Conservation (phyloP, 2,888 invertebrate genomes). For the Cephalotes varians region DNA sequence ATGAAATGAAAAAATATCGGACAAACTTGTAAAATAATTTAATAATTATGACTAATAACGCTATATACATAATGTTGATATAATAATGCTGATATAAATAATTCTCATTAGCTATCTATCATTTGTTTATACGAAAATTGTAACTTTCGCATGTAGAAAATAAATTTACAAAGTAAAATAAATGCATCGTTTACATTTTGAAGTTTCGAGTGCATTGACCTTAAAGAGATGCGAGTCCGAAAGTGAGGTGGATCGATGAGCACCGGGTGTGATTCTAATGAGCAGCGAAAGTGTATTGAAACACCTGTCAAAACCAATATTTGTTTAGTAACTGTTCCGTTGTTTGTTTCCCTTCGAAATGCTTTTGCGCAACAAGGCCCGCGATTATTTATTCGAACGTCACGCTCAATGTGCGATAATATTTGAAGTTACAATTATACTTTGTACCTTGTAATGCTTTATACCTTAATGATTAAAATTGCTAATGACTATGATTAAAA, state of each 20-base stretch:
- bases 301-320: slow-evolving; percentile 53
- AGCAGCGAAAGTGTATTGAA: slow-evolving; percentile 51
- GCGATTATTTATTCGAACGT: slow-evolving; percentile 18
- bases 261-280: slow-evolving; percentile 47
- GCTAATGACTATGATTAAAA: neutral
- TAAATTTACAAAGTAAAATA: neutral
- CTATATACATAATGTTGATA: too few relatives aligned
- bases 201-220: slow-evolving; percentile 25
- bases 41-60: slow-evolving; percentile 3
- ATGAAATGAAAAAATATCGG: neutral
- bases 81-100: neutral
- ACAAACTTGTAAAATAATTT: neutral
- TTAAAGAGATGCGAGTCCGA: slow-evolving; percentile 31
- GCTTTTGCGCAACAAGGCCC: slow-evolving; percentile 10
- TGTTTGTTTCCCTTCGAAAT: slow-evolving; percentile 45
- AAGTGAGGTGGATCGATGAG: slow-evolving; percentile 41
- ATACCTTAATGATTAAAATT: neutral
- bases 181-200: slow-evolving; percentile 10
- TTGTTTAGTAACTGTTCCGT: slow-evolving; percentile 38
- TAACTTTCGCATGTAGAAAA: neutral
- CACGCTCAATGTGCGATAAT: neutral
- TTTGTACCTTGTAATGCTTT: too few relatives aligned
- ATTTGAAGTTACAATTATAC: neutral
- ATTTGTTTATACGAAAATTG: neutral
- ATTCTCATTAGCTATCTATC: neutral